Evolutionary conservation across 2,888 invertebrate species (phyloP).

Genomic region (Tetropium fuscum): DNA sequence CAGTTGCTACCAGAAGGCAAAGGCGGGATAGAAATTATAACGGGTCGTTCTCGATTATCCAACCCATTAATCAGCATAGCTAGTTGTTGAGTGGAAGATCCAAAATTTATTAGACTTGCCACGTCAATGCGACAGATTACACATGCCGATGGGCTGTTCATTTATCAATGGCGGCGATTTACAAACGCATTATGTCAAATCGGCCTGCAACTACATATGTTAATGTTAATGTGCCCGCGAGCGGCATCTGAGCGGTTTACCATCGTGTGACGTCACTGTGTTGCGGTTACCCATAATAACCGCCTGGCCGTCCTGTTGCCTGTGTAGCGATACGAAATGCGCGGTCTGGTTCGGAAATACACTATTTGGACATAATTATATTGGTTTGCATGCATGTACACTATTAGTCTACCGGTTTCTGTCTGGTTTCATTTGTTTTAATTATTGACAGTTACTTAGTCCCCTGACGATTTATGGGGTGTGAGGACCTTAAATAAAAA

Average conservation of each 20-base stretch:
- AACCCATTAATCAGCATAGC: conserved; percentile 22
- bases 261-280: conserved; percentile 58
- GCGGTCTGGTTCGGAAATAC: conserved; percentile 44
- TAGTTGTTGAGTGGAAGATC: conserved; percentile 22
- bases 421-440: too few species aligned
- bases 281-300: conserved; percentile 54
- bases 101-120: conserved; percentile 38
- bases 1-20: too few species aligned
- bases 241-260: conserved; percentile 56
- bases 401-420: too few species aligned
- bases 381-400: too few species aligned
- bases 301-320: conserved; percentile 47
- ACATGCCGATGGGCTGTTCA: conserved; percentile 35
- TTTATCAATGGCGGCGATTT: conserved; percentile 47
- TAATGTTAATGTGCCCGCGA: conserved; percentile 59
- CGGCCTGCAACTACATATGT: conserved; percentile 57
- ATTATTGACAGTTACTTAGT: too few species aligned
- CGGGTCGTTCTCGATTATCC: neutral
- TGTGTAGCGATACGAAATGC: conserved; percentile 35
- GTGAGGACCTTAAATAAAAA: too few species aligned
- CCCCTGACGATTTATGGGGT: too few species aligned
- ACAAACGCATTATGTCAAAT: conserved; percentile 56
- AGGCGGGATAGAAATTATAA: too few species aligned
- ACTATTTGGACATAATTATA: conserved; percentile 35
- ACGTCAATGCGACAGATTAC: conserved; percentile 31